Conservation (phyloP, 2,888 invertebrate species). For the Dolichomitus sp. region DNA sequence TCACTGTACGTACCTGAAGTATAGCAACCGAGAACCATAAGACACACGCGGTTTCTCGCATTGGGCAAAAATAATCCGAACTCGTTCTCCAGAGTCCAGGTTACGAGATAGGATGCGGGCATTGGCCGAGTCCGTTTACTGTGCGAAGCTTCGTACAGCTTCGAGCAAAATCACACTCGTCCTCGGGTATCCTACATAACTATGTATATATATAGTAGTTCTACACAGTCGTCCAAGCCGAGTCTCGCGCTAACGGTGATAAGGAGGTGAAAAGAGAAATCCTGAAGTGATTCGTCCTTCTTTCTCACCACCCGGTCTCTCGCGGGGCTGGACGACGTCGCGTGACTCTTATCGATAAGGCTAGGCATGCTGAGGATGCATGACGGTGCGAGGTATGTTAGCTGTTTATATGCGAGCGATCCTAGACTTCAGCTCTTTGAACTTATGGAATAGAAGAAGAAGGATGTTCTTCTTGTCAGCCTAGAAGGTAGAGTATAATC, state of each 20-base stretch:
- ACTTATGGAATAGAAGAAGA: conserved; percentile 43
- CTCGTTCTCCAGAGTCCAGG: conserved; percentile 41
- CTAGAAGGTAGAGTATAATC: conserved; percentile 44
- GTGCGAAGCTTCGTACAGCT: conserved; percentile 18
- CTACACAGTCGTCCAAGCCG: conserved; percentile 15
- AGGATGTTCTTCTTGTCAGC: conserved; percentile 49
- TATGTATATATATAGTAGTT: conserved; percentile 19
- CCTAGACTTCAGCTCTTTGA: background rate
- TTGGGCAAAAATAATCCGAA: conserved; percentile 48
- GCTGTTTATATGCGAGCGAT: conserved; percentile 22
- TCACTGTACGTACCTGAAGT: background rate
- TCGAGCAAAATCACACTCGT: conserved; percentile 36
- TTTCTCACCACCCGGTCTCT: conserved; percentile 48
- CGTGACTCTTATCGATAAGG: conserved; percentile 77
- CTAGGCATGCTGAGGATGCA: conserved; percentile 57
- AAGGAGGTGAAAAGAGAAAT: conserved; percentile 72
- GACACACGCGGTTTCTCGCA: conserved; percentile 49
- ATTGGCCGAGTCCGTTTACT: conserved; percentile 45
- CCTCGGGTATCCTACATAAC: conserved; percentile 18
- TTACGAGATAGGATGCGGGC: conserved; percentile 60
- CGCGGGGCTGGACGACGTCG: conserved; percentile 65
- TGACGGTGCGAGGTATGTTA: conserved; percentile 51
- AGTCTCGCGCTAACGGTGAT: conserved; percentile 68
- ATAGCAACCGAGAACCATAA: conserved; percentile 38
- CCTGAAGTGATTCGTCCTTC: conserved; percentile 70